Evolutionary conservation across 2,797 vertebrate genomes (phyloP).

Genomic region (Pogonophryne albipinna): DNA sequence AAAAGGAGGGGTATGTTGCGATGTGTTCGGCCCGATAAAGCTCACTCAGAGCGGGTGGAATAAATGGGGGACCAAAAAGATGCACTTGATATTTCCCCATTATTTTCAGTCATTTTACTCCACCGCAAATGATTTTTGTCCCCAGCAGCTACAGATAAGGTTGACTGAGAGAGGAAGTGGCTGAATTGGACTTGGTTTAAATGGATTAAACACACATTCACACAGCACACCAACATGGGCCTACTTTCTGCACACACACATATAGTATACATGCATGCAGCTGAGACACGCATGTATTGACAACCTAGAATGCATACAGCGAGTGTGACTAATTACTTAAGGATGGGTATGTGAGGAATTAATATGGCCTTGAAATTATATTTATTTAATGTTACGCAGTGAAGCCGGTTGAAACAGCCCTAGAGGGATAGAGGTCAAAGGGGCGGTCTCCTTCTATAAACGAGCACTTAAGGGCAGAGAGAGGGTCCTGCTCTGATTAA

Average conservation of each 20-base stretch:
- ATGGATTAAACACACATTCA: constrained; percentile 76
- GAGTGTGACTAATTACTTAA: constrained; percentile 84
- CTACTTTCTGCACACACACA: constrained; percentile 46
- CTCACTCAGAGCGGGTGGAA: constrained; percentile 87
- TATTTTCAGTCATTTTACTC: constrained; percentile 83
- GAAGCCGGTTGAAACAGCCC: constrained; percentile 82
- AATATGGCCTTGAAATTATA: constrained; percentile 85
- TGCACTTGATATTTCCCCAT: constrained; percentile 84
- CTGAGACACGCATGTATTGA: constrained; percentile 62
- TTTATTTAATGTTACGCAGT: constrained; percentile 86
- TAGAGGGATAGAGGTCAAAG: constrained; percentile 84
- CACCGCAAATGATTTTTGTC: constrained; percentile 83
- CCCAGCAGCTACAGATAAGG: constrained; percentile 85
- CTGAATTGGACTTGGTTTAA: constrained; percentile 82
- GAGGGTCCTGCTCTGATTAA: constrained; percentile 87
- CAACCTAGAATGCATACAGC: constrained; percentile 73
- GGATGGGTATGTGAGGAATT: constrained; percentile 81
- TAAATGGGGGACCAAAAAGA: constrained; percentile 83
- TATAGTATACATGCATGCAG: constrained; percentile 1
- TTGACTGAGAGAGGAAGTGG: constrained; percentile 75
- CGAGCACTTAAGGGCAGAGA: constrained; percentile 85
- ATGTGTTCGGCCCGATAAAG: constrained; percentile 86
- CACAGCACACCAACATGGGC: constrained; percentile 43
- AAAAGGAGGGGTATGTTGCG: constrained; percentile 77
- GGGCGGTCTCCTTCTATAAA: constrained; percentile 83